Evolutionary conservation across 2,797 vertebrate species (phyloP), one percentile per base, ranked within the genome.

Genomic region (Rousettus madagascariensis): DNA sequence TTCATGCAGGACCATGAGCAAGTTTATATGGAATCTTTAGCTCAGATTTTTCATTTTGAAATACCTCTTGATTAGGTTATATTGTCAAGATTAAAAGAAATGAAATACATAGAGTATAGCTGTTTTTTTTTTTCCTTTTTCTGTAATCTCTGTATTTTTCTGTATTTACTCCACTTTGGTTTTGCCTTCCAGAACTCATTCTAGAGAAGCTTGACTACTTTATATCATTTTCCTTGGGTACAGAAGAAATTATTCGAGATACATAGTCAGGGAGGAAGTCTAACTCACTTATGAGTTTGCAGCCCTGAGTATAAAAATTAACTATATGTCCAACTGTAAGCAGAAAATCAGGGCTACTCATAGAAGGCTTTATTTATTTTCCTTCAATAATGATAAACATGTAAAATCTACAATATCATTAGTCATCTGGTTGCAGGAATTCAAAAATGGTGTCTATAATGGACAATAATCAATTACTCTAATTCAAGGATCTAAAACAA

Each of bases 401-500:
- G 22, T 26, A 57, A 26, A 86, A 57, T 69, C 65, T 93, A 57
- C 3, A 92, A 15, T 86, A 80, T 33, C 15, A 24, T 86, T 72
- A 83, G 41, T 74, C 26, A 69, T 41, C 15, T 82, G 13, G 17
- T 65, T 49, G 1, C 1, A 80, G 28, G 12, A 61, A 77, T 68
- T 72, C 36, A 59, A n/a, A 96, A 59, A 68, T 16, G 15, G 10
- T 89, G 55, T 10, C 41, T 78, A 16, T 66, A 86, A 55, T 43
- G 8, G 5, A 86, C 12, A 82, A 10, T 30, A 75, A 82, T 65
- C 38, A 9, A 3, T 71, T 75, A 16, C 20, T 24, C 33, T 53
- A 93, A 51, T 80, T 93, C 53, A 61, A 93, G 6, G 6, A 69
- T 72, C n/a, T 80, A 68, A 87, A 90, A 78, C 9, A 79, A 80